Conservation (phyloP, 2,888 invertebrate genomes). For the Liopterus haemorrhoidalis region DNA sequence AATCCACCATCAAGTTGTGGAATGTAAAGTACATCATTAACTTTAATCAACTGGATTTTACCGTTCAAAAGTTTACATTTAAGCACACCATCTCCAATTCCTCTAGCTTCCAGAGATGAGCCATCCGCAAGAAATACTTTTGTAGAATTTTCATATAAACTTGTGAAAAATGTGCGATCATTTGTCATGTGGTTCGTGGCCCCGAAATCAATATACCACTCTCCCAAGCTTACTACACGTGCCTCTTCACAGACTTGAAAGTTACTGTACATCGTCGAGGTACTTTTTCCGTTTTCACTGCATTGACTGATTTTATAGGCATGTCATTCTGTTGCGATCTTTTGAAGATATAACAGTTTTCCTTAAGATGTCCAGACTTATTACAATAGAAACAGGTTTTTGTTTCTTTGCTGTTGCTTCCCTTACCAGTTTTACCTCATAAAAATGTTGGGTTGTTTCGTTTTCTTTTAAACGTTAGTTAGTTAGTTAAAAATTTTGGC, state of each 20-base stretch:
- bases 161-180: not conserved
- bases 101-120: conserved; percentile 1
- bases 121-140: conserved; percentile 6
- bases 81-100: not conserved
- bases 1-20: conserved; percentile 2
- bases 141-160: conserved; percentile 3
- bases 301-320: not conserved
- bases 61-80: not conserved
- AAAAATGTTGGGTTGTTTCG: too few relatives aligned
- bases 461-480: too few relatives aligned
- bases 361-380: conserved; percentile 10
- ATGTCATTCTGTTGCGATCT: conserved; percentile 2
- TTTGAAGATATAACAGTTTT: conserved; percentile 5
- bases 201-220: conserved; percentile 1
- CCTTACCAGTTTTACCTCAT: too few relatives aligned
- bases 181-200: conserved; percentile 5
- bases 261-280: not conserved
- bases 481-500: too few relatives aligned
- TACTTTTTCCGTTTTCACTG: not conserved
- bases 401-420: too few relatives aligned
- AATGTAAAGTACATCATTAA: conserved; percentile 5
- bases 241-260: not conserved
- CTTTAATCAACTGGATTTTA: not conserved
- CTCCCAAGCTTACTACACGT: not conserved
- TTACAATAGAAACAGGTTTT: not conserved